Base-by-base conservation (phyloP, 2,888 invertebrate genomes). In the Apodemia mormo region DNA sequence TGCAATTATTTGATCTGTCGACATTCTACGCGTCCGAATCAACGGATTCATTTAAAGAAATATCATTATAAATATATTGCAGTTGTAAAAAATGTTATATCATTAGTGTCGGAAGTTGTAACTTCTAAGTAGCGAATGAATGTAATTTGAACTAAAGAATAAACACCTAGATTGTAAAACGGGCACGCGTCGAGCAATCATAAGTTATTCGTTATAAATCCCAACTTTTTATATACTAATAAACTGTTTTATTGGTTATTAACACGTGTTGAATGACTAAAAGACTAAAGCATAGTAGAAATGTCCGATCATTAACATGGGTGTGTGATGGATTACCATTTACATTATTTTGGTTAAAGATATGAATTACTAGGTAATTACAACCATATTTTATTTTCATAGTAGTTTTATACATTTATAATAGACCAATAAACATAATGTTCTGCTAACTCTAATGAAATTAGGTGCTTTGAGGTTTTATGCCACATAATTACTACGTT, bases 181-280 rank as follows among this genome's bases (percentile, higher is more conserved):
- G 71, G 76, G 82, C 86, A 84, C 88, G 86, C 83, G 85, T 81
- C 84, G 78, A 82, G 82, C 82, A 85, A 87, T 89, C 87, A 88
- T 85, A 85, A 83, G 85, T 86, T 88, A 87, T 88, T 85, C 87
- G 88, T 87, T 89, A 88, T 93, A 91, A 92, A 93, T 93, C 92
- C 89, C 84, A 84, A 87, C 88, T 90, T 93, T 93, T 93, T 91
- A 93, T 92, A 91, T 87, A 87, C 91, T 90, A 92, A 90, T 91
- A 92, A 91, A 82, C 82, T 75, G 81, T 91, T 93, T 93, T 93
- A 93, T 93, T 91, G 88, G 90, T 88, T 91, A 93, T 93, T 92
- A 93, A 93, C 92, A 93, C 90, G 83, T 93, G 90, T 89, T 90
- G 83, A 89, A 88, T 83, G 85, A 81, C 81, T 85, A 82, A 86